phyloP scores from a whole-genome alignment of 2,888 invertebrate species.

The Sphaerophoria rueppellii region DNA sequence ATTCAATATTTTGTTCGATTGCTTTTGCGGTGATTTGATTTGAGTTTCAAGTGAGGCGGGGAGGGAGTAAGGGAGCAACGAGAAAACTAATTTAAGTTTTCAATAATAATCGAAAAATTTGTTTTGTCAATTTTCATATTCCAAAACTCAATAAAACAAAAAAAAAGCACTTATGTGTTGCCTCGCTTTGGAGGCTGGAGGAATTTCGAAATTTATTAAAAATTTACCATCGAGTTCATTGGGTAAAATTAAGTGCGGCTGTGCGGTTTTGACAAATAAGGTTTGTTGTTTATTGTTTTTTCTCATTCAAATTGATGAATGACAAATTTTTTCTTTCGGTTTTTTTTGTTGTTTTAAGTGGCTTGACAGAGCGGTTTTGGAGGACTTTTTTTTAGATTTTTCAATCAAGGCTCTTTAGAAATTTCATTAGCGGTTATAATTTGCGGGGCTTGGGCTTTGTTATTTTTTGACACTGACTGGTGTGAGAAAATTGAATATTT shows the following conservation, averaged over 20 bases:
- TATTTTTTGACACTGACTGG: background rate
- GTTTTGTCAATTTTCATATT: background rate
- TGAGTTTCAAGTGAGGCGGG: background rate
- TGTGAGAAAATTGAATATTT: background rate
- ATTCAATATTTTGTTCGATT: constrained; percentile 5
- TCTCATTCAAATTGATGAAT: constrained; percentile 16
- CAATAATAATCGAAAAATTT: constrained; percentile 53
- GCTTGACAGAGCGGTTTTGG: background rate
- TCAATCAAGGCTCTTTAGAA: constrained; percentile 16
- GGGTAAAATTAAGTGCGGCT: constrained; percentile 21
- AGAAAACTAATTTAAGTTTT: constrained; percentile 67
- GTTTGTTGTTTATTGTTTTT: background rate
- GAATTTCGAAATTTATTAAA: constrained; percentile 28
- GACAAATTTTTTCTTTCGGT: background rate
- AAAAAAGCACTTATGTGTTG: too few relatives aligned
- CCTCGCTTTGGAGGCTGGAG: background rate
- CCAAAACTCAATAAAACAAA: background rate
- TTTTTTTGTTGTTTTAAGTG: background rate
- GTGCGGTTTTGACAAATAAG: constrained; percentile 34
- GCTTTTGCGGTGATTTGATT: background rate
- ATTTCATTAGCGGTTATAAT: background rate
- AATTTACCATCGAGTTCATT: constrained; percentile 10
- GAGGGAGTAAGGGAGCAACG: background rate
- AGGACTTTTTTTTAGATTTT: constrained; percentile 10
- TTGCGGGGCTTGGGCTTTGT: background rate